phyloP scores from a whole-genome alignment of 2,797 vertebrate genomes.

The Girardinus metallicus region DNA sequence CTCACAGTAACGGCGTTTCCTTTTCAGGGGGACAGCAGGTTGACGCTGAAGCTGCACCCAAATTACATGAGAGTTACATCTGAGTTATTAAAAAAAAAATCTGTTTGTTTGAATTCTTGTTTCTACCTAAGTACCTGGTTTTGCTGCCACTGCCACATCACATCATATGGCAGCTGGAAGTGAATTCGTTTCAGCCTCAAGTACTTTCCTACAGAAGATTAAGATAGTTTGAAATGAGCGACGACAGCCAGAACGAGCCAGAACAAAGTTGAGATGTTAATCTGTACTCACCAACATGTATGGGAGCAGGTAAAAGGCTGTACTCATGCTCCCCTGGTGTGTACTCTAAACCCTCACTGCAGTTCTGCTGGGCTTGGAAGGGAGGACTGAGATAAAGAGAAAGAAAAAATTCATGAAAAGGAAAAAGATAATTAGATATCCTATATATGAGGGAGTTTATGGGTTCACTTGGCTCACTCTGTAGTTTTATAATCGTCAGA shows the following conservation, averaged over 20 bases:
- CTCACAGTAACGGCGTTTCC: conserved; percentile 79
- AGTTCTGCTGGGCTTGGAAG: conserved; percentile 83
- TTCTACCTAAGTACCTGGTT: conserved; percentile 90
- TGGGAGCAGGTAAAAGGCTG: conserved; percentile 92
- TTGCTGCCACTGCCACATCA: conserved; percentile 97
- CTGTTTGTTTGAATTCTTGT: not conserved
- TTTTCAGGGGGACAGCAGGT: conserved; percentile 78
- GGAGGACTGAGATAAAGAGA: conserved; percentile 80
- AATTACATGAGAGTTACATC: conserved; percentile 36
- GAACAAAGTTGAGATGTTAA: not conserved
- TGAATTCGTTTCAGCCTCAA: conserved; percentile 94
- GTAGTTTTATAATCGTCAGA: conserved; percentile 96
- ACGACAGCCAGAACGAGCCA: not conserved
- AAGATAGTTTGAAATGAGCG: conserved; percentile 14
- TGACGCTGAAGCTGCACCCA: conserved; percentile 71
- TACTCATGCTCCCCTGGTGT: conserved; percentile 89
- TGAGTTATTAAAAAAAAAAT: not conserved
- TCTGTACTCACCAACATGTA: conserved; percentile 93
- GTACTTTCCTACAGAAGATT: conserved; percentile 88
- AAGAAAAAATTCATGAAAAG: not conserved
- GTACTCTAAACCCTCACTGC: conserved; percentile 89
- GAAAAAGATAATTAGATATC: not conserved
- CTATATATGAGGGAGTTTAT: conserved; percentile 12
- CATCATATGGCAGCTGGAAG: conserved; percentile 97
- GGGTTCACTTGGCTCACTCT: conserved; percentile 85